Base-by-base conservation (phyloP, 64 coral and sea anemone species). In the Montipora capricornis region DNA sequence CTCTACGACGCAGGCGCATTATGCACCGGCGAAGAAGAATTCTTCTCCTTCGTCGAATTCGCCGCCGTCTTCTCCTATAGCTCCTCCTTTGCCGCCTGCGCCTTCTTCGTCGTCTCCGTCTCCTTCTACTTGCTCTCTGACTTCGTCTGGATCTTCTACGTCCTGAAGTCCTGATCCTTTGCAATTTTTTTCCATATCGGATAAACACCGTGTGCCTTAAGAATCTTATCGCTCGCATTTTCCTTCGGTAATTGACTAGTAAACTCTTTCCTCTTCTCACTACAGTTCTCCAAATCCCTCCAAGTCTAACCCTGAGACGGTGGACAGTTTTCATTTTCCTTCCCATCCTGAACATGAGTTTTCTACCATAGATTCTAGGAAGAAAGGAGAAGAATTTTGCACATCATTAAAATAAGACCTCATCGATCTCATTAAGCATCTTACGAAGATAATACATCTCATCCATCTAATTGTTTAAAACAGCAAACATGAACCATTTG, bases 91-190 rank as follows among this genome's bases (percentile, higher is more conserved):
- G 82, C 19, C 62, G 68, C 44, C 2, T 71, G 20, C 9, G 82
- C 47, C 64, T 86, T 22, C 82, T 86, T 73, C 82, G 66, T 51
- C 10, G 46, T 71, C 82, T 86, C 47, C 66, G 68, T 16, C 82
- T 71, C 12, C 82, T 11, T 51, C 64, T 86, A 19, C 12, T 50
- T 4, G 49, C 11, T 50, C 82, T 48, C 66, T 64, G 82, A 17
- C 66, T 44, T 71, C 6, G 16, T 10, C 7, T 71, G 16, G 61
- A 17, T 44, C 66, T 86, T 71, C 66, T 86, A 86, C 66, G 50
- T 6, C 47, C 2, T 70, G 45, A 20, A n/a, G 44, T 49, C 16
- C 82, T 86, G 45, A 86, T 70, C 2, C 0, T 12, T 17, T 50
- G 70, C 82, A 62, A 86, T 13, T 1, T 19, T 71, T 9, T 17